These are phyloP conservation scores for Serinus canaria DNA, from an alignment of 2,113 vertebrate genomes.

Conservation along the genomic window DNA sequence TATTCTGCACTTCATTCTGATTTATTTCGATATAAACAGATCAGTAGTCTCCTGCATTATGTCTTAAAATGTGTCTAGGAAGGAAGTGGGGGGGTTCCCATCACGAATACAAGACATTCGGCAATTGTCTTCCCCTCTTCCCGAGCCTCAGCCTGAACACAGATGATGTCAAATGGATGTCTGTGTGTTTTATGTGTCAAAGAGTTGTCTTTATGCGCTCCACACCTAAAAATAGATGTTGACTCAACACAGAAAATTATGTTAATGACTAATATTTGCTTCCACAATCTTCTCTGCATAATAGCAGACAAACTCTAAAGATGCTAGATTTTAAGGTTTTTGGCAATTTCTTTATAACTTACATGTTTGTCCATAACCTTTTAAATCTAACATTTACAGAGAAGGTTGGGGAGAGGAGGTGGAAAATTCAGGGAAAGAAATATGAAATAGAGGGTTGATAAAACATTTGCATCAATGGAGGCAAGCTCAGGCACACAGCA, in stretches of 20 bases:
- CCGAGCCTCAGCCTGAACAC: neutral
- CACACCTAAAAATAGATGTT: conserved; percentile 74
- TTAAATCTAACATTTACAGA: conserved; percentile 42
- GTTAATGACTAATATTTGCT: conserved; percentile 74
- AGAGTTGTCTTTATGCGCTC: conserved; percentile 52
- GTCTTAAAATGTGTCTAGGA: neutral
- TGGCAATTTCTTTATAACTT: conserved; percentile 31
- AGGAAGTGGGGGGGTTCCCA: neutral
- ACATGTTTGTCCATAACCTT: conserved; percentile 29
- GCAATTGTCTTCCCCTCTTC: neutral
- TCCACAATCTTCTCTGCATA: conserved; percentile 54
- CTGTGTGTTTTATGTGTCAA: conserved; percentile 61
- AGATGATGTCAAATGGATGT: conserved; percentile 54
- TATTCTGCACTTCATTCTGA: conserved; percentile 3
- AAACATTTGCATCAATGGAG: neutral
- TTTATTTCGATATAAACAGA: conserved; percentile 29
- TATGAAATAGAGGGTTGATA: neutral
- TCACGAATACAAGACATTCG: neutral
- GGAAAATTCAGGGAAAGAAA: neutral
- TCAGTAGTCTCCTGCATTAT: neutral
- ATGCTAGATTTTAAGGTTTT: neutral
- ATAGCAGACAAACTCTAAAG: conserved; percentile 33
- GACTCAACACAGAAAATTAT: conserved; percentile 74
- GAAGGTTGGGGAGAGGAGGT: conserved; percentile 10
- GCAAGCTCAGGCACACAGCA: neutral